These are phyloP conservation scores for Esox lucius DNA, from an alignment of 2,797 vertebrate genomes.

Conservation along the genomic window DNA sequence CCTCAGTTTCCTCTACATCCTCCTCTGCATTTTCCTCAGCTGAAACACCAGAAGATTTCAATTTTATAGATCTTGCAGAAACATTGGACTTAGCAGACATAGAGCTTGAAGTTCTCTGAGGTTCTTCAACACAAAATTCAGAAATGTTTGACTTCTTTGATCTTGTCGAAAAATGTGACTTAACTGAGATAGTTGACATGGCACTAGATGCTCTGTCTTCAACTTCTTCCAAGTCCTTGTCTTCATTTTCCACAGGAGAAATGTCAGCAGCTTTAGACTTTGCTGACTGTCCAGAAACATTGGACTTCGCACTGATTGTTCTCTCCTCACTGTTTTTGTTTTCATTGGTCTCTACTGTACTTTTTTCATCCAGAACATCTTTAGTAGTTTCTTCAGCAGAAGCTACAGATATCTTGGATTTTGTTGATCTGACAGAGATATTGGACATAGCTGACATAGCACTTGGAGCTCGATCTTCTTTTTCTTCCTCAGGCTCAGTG, in stretches of 20 bases:
- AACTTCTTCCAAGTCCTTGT: slow-evolving; percentile 5
- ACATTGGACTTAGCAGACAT: slow-evolving; percentile 24
- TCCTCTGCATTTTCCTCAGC: not conserved
- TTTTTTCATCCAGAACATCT: slow-evolving; percentile 40
- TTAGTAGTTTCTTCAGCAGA: slow-evolving; percentile 29
- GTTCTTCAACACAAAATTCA: slow-evolving; percentile 6
- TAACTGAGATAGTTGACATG: slow-evolving; percentile 12
- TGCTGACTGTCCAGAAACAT: slow-evolving; percentile 5
- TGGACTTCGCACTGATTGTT: slow-evolving; percentile 16
- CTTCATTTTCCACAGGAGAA: slow-evolving; percentile 8
- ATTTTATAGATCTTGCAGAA: slow-evolving; percentile 18
- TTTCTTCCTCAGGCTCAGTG: no score
- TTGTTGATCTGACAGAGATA: slow-evolving; percentile 16
- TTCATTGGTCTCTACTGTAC: not conserved
- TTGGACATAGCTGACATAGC: slow-evolving; percentile 35
- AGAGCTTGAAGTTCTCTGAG: slow-evolving; percentile 16
- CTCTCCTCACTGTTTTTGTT: slow-evolving; percentile 14
- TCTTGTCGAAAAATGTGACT: slow-evolving; percentile 24
- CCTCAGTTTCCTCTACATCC: slow-evolving; percentile 14
- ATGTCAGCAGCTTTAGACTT: slow-evolving; percentile 20
- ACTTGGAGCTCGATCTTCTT: not conserved
- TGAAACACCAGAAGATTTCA: slow-evolving; percentile 11
- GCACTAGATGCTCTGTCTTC: slow-evolving; percentile 19
- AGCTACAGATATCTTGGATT: slow-evolving; percentile 26
- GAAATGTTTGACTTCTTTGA: slow-evolving; percentile 16